Percentiles rank a stretch among this genome's conserved stretches.
Conservation (phyloP, 2,113 vertebrate species). For the Notarius quadriscutis region DNA sequence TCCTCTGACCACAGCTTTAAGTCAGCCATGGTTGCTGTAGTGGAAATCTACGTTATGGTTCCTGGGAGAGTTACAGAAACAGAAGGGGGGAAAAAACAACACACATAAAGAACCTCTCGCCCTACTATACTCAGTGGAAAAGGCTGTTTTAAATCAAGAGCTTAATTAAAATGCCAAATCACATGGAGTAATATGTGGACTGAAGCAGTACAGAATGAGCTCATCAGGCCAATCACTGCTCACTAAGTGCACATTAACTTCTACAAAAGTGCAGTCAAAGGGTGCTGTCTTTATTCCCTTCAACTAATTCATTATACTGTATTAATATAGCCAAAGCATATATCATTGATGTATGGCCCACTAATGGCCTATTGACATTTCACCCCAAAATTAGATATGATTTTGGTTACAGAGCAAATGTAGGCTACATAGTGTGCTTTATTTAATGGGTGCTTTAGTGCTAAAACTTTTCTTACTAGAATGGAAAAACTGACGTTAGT, state of each 20-base stretch:
- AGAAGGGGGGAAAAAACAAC: background rate
- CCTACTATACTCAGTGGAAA: conserved; percentile 12
- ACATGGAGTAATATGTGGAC: conserved; percentile 36
- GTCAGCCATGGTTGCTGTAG: background rate
- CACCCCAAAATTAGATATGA: background rate
- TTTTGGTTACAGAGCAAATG: background rate
- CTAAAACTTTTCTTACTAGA: background rate
- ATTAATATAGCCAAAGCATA: background rate
- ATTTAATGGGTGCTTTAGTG: background rate
- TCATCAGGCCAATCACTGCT: conserved; percentile 57
- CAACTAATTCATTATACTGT: background rate
- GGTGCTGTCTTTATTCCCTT: background rate
- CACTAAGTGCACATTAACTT: conserved; percentile 29
- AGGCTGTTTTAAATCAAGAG: conserved; percentile 53
- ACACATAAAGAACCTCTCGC: background rate
- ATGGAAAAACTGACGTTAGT: background rate
- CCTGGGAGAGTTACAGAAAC: background rate
- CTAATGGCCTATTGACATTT: background rate
- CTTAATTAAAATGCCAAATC: conserved; percentile 60
- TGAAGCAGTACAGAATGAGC: conserved; percentile 44
- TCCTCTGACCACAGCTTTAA: background rate
- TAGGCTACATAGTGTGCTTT: background rate
- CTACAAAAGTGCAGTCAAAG: conserved; percentile 3
- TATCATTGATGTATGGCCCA: too few relatives aligned
- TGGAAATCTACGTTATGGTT: background rate